Evolutionary conservation across 2,888 invertebrate genomes (phyloP).

Genomic region (Drosophila pseudotalamancana): DNA sequence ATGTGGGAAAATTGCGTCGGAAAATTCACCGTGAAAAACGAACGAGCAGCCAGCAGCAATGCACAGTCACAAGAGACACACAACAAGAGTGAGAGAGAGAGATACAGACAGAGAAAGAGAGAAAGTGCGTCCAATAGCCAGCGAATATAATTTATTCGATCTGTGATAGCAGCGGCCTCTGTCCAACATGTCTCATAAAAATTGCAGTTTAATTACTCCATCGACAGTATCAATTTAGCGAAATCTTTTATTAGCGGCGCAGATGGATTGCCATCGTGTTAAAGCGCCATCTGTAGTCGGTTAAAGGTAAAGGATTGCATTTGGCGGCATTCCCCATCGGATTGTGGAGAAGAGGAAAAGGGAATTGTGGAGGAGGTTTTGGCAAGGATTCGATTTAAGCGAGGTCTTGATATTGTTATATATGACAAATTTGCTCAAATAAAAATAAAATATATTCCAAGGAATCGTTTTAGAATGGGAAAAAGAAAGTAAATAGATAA

Average conservation of each 20-base stretch:
- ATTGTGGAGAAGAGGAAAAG: background rate
- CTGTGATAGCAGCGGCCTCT: constrained; percentile 82
- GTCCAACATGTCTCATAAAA: constrained; percentile 84
- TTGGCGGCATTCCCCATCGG: constrained; percentile 1
- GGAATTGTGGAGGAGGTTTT: background rate
- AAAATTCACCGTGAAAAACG: constrained; percentile 67
- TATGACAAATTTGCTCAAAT: too few species aligned
- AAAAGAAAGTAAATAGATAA: too few species aligned
- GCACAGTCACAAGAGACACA: constrained; percentile 24
- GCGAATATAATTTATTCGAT: constrained; percentile 83
- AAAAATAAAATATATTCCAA: too few species aligned
- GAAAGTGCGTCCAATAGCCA: constrained; percentile 49
- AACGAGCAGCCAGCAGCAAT: constrained; percentile 47
- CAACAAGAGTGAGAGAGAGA: constrained; percentile 2
- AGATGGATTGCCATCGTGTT: constrained; percentile 83
- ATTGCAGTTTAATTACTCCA: constrained; percentile 85
- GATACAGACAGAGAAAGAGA: background rate
- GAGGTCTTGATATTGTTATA: too few species aligned
- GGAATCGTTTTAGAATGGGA: too few species aligned
- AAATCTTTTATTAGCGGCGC: constrained; percentile 81
- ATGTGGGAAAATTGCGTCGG: constrained; percentile 64
- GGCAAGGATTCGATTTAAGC: too few species aligned
- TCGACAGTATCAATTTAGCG: constrained; percentile 83
- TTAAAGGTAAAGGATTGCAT: constrained; percentile 50
- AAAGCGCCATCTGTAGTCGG: constrained; percentile 76